Conservation (phyloP, 1,140 invertebrate genomes). For the Chymomyza costata region DNA sequence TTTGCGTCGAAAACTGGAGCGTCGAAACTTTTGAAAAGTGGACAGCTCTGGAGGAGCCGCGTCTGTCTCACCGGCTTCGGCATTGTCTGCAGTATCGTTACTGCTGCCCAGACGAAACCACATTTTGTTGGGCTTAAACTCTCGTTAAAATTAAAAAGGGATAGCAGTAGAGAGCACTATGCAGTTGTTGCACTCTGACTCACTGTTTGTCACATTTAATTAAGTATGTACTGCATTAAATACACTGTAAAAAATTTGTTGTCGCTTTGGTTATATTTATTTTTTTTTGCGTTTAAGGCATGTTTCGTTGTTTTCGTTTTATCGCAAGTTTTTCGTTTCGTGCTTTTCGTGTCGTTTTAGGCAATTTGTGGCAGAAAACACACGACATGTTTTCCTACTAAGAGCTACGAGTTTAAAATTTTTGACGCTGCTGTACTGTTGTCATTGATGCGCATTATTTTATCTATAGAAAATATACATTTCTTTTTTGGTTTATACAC, state of each 20-base stretch:
- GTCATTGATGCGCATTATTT: no score
- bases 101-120: constrained; percentile 34
- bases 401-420: no score
- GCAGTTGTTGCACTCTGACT: background rate
- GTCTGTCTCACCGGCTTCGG: background rate
- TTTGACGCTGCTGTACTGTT: no score
- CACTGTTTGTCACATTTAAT: background rate
- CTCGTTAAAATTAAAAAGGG: background rate
- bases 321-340: no score
- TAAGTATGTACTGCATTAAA: background rate
- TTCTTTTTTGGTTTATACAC: no score
- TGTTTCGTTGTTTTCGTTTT: no score
- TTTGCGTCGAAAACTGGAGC: constrained; percentile 40
- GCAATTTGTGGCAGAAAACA: no score
- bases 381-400: no score
- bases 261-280: no score
- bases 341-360: no score
- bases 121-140: constrained; percentile 11
- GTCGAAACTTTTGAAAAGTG: constrained; percentile 38
- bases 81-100: constrained; percentile 1
- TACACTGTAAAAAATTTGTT: constrained; percentile 3
- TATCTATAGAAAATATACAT: no score
- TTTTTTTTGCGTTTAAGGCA: background rate
- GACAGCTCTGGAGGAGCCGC: constrained; percentile 9
- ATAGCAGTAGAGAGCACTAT: no score